phyloP scores from a whole-genome alignment of 2,113 vertebrate species.

The Choloepus hoffmanni region DNA sequence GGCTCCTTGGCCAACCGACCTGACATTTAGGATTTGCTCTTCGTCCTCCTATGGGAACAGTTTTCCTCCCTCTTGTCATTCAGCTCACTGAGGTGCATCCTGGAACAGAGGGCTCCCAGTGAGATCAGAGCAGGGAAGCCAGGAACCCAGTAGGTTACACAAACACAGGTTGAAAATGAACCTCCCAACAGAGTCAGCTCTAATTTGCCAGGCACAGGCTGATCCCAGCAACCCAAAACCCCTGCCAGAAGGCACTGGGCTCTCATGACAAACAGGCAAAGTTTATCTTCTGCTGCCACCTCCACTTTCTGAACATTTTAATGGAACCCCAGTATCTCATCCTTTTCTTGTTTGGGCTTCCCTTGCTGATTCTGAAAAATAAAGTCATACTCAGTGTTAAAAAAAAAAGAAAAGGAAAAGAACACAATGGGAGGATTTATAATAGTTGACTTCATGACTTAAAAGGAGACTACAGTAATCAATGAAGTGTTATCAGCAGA shows the following conservation, averaged over 20 bases:
- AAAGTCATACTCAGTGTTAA: background rate
- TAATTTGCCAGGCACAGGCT: background rate
- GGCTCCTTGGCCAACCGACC: slow-evolving; percentile 25
- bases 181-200: background rate
- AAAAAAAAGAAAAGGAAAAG: background rate
- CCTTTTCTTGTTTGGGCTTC: background rate
- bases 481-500: background rate
- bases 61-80: slow-evolving; percentile 57
- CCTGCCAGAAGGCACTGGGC: background rate
- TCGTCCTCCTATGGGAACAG: slow-evolving; percentile 45
- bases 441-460: background rate
- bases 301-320: background rate
- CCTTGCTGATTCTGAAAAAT: background rate
- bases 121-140: slow-evolving; percentile 50
- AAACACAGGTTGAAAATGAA: slow-evolving; percentile 47
- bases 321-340: background rate
- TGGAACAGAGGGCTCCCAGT: background rate
- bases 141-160: background rate
- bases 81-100: slow-evolving; percentile 45
- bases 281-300: background rate
- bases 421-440: background rate
- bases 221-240: background rate
- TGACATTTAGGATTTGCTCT: slow-evolving; percentile 52
- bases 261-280: background rate
- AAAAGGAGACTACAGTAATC: background rate